Evolutionary conservation across 2,113 vertebrate species (phyloP).

Genomic region (Saccopteryx bilineata): DNA sequence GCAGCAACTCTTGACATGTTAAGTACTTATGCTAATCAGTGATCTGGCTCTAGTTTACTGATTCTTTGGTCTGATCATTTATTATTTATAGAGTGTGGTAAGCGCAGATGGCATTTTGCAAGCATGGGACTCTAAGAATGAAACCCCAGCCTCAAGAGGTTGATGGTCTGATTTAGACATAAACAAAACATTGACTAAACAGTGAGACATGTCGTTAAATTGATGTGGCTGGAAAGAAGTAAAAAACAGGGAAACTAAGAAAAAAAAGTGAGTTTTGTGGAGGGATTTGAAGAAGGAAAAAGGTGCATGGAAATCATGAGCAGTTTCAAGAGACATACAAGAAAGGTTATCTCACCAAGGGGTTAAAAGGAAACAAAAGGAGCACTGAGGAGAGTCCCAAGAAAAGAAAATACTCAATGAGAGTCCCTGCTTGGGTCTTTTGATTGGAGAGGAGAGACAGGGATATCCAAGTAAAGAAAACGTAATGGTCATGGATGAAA

Average conservation of each 20-base stretch:
- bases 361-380: constrained; percentile 56
- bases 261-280: constrained; percentile 66
- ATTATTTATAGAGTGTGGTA: constrained; percentile 82
- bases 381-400: constrained; percentile 28
- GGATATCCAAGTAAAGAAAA: not conserved
- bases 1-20: constrained; percentile 65
- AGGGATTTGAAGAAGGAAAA: constrained; percentile 43
- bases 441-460: not conserved
- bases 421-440: constrained; percentile 37
- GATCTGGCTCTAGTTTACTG: constrained; percentile 75
- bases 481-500: not conserved
- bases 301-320: constrained; percentile 37
- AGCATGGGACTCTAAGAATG: constrained; percentile 71
- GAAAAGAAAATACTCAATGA: not conserved
- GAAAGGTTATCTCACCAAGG: constrained; percentile 36
- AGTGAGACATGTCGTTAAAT: constrained; percentile 66
- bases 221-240: constrained; percentile 63
- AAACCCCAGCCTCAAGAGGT: constrained; percentile 72
- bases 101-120: constrained; percentile 82
- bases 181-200: constrained; percentile 82
- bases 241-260: constrained; percentile 50
- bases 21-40: constrained; percentile 77
- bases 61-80: constrained; percentile 82
- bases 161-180: constrained; percentile 81
- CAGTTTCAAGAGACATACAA: constrained; percentile 57